phyloP scores from a whole-genome alignment of 2,797 vertebrate genomes.

The Chrysocyon brachyurus region DNA sequence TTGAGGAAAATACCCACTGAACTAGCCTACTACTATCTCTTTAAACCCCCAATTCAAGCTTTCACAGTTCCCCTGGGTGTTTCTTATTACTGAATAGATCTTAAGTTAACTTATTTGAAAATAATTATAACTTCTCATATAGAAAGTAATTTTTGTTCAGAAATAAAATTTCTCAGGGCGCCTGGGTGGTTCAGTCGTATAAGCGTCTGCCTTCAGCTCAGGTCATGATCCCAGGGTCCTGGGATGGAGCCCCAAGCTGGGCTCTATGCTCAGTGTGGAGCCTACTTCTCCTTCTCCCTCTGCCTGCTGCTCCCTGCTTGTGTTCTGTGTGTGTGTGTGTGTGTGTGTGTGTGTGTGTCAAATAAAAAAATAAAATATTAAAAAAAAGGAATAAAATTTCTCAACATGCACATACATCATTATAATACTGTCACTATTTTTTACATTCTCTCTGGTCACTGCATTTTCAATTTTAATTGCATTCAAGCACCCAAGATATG shows the following conservation, averaged over 20 bases:
- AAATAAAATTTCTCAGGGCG: constrained; percentile 18
- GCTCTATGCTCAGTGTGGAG: no score
- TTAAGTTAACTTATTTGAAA: constrained; percentile 29
- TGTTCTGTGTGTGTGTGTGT: no score
- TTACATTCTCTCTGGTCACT: neutral
- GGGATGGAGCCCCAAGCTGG: no score
- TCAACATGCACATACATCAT: neutral
- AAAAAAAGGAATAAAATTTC: constrained; percentile 38
- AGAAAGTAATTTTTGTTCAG: constrained; percentile 51
- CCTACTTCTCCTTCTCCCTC: no score
- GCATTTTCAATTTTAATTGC: constrained; percentile 20
- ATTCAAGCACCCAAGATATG: neutral
- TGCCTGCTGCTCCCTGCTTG: no score
- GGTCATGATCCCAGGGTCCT: no score
- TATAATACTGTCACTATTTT: neutral
- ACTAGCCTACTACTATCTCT: neutral
- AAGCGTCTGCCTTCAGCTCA: no score
- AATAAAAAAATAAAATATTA: neutral
- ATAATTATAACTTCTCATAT: neutral
- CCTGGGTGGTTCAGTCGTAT: no score
- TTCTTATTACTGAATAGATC: neutral
- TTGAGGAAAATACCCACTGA: neutral
- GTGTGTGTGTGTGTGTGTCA: no score
- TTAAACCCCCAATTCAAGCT: neutral
- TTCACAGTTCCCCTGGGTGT: neutral